Conservation (phyloP, 2,888 invertebrate species). For the Acholoe squamosa region DNA sequence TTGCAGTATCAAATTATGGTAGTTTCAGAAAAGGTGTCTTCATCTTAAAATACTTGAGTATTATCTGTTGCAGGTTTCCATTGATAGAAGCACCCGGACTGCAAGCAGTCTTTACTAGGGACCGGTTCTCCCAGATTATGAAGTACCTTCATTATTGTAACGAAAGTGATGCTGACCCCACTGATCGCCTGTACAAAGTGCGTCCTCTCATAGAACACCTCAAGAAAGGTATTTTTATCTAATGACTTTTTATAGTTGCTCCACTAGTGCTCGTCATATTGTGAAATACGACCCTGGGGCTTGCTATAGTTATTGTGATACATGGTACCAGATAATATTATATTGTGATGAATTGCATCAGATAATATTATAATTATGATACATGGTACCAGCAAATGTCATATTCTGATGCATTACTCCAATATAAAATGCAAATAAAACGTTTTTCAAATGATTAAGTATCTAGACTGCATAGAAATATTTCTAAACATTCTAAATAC, state of each 20-base stretch:
- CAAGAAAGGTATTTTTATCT: not conserved
- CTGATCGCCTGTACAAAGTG: conserved; percentile 6
- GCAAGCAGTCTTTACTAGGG: not conserved
- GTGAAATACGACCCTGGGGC: no score
- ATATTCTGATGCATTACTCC: not conserved
- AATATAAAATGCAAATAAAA: no score
- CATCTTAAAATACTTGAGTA: not conserved
- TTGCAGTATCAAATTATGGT: not conserved
- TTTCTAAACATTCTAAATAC: not conserved
- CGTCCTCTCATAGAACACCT: not conserved
- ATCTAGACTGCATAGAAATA: no score
- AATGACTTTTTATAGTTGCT: no score
- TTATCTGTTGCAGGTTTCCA: not conserved
- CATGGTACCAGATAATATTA: no score
- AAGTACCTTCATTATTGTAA: not conserved
- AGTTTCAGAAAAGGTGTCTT: not conserved
- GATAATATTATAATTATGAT: not conserved
- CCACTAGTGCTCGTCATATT: no score
- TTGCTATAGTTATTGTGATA: no score
- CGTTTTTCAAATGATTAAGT: no score
- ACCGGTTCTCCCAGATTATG: not conserved
- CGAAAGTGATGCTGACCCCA: not conserved
- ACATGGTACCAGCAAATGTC: not conserved
- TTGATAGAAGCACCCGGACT: not conserved
- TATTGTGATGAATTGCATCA: no score